Percentiles rank a stretch among this genome's conserved stretches.
phyloP scores from a whole-genome alignment of 2,797 vertebrate species.

The Synanceia verrucosa region DNA sequence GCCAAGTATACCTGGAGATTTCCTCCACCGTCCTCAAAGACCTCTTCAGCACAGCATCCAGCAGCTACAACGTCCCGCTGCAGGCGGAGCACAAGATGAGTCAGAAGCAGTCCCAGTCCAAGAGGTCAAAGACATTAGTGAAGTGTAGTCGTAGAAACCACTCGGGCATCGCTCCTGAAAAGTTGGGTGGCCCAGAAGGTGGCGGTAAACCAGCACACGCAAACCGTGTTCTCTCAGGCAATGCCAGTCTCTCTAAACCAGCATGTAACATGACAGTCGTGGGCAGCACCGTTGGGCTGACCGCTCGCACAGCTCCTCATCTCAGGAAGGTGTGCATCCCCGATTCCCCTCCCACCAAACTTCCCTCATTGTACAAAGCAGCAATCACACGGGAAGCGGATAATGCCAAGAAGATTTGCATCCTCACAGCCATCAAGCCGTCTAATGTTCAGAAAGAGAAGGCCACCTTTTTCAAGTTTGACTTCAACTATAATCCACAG shows the following conservation, averaged over 20 bases:
- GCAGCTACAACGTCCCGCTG: constrained; percentile 88
- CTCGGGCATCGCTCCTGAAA: constrained; percentile 31
- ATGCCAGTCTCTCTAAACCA: constrained; percentile 60
- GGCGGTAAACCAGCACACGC: constrained; percentile 66
- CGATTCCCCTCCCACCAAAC: constrained; percentile 66
- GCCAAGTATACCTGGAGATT: constrained; percentile 79
- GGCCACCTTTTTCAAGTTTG: constrained; percentile 88
- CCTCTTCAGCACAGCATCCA: constrained; percentile 86
- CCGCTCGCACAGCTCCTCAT: constrained; percentile 65
- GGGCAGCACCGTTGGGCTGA: constrained; percentile 75
- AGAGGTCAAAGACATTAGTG: constrained; percentile 63
- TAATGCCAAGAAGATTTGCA: constrained; percentile 83
- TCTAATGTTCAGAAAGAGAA: constrained; percentile 92
- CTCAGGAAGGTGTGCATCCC: constrained; percentile 55
- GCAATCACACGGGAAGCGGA: constrained; percentile 74
- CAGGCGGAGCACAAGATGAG: constrained; percentile 83
- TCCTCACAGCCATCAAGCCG: constrained; percentile 93
- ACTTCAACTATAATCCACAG: constrained; percentile 91
- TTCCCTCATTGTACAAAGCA: constrained; percentile 73
- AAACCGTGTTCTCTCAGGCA: constrained; percentile 47
- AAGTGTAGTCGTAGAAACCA: constrained; percentile 63
- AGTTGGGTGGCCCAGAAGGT: constrained; percentile 50
- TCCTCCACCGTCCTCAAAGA: constrained; percentile 85
- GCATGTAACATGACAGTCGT: constrained; percentile 67
- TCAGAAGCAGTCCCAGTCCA: constrained; percentile 68